Evolutionary conservation across 1,140 invertebrate species (phyloP), one percentile per base, ranked within the genome.

Genomic region (Bombus consobrinus): DNA sequence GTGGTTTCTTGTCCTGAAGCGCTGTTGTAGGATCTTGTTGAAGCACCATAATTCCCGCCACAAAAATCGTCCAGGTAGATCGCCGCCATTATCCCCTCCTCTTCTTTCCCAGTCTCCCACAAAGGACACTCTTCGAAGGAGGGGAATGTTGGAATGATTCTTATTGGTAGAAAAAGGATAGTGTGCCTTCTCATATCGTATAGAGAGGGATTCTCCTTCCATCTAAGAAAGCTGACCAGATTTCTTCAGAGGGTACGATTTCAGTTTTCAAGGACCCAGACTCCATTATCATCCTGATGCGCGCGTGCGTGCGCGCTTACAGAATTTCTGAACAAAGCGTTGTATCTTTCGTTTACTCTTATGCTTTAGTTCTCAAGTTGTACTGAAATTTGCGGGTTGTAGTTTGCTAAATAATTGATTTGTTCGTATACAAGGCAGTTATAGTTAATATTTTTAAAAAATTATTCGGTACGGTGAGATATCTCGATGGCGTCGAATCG

Each of bases 221-320:
- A 79, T 76, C 43, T 80, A 34, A 75, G 41, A 86, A 78, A 89
- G 74, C 84, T 93, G 88, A 93, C 90, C 91, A 94, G 94, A 95
- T 95, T 95, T 95, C 94, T 95, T 94, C 95, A 94, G 94, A 95
- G 95, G 94, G 95, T 94, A 95, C 94, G 94, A 95, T 95, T 95
- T 95, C 93, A 95, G 94, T 95, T 95, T 95, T 95, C 94, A 95
- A 95, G 95, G 95, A 95, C 94, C 88, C 89, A 89, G 85, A 90
- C 90, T 85, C 83, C 89, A 92, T 89, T 88, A 93, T 92, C 90
- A 91, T 92, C 88, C 89, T 88, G 82, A 88, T 83, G 81, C 73
- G 75, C 83, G 76, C 76, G 79, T 79, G 69, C 69, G 28, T 25
- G 69, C 81, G 53, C 39, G 85, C 83, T 79, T 76, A 41, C 43